Evolutionary conservation across 2,113 vertebrate genomes (phyloP).

Genomic region (Machaerirhynchus nigripectus): DNA sequence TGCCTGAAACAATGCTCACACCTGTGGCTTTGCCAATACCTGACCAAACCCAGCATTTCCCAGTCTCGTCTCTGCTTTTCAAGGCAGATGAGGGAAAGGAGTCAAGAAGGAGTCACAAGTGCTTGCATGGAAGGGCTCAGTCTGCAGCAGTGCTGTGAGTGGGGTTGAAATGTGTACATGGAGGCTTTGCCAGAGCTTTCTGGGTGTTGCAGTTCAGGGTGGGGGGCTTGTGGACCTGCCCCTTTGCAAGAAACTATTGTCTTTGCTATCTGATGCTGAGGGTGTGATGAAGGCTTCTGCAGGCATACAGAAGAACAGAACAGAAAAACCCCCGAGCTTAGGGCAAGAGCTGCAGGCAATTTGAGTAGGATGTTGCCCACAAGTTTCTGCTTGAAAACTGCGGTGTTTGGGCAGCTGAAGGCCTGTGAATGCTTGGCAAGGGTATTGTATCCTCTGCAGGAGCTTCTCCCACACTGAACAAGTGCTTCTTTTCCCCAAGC

Average conservation of each 20-base stretch:
- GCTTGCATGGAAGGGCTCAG: neutral
- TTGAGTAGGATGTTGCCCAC: neutral
- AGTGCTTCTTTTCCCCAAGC: slow-evolving; percentile 27
- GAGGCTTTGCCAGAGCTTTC: neutral
- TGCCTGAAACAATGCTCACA: neutral
- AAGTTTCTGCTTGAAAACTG: neutral
- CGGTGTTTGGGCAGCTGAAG: neutral
- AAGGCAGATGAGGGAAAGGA: neutral
- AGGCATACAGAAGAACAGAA: neutral
- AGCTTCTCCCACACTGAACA: slow-evolving; percentile 41
- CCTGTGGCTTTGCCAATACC: neutral
- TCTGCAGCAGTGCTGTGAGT: neutral
- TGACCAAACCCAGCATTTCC: neutral
- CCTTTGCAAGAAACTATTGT: neutral
- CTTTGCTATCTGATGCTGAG: neutral
- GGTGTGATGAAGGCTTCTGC: neutral
- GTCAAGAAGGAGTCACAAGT: neutral
- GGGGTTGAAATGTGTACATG: accelerated
- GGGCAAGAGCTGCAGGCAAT: neutral
- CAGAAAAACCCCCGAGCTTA: neutral
- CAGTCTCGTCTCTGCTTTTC: neutral
- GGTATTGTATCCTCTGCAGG: neutral
- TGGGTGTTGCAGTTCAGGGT: neutral
- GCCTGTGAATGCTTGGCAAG: neutral
- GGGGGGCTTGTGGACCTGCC: neutral